These are phyloP conservation scores for Ellobius talpinus DNA, from an alignment of 2,113 vertebrate species.

Conservation along the genomic window DNA sequence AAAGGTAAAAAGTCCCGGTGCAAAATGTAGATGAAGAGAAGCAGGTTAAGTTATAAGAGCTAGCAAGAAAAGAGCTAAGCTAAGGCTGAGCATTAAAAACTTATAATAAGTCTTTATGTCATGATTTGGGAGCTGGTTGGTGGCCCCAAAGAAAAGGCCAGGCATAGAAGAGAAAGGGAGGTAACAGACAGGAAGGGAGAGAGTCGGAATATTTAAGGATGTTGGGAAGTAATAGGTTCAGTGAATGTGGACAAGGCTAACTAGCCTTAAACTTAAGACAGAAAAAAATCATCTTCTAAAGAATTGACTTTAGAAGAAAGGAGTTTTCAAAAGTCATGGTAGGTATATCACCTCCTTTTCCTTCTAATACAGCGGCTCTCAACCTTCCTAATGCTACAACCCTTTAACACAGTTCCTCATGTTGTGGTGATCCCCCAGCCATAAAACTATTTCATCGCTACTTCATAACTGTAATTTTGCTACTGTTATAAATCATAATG, in stretches of 20 bases:
- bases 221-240: neutral
- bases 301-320: constrained; percentile 2
- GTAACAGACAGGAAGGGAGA: too few species aligned
- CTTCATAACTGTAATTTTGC: neutral
- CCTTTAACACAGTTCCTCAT: neutral
- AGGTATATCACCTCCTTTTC: neutral
- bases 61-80: too few species aligned
- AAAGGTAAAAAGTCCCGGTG: too few species aligned
- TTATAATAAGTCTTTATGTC: too few species aligned
- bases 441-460: neutral
- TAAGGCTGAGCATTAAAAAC: too few species aligned
- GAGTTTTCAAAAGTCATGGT: neutral
- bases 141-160: too few species aligned
- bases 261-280: neutral
- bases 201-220: neutral
- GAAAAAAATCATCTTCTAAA: too few species aligned
- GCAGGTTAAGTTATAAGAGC: too few species aligned
- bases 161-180: too few species aligned
- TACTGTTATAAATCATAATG: neutral
- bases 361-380: neutral
- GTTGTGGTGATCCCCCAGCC: neutral
- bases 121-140: too few species aligned
- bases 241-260: neutral
- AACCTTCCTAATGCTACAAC: neutral
- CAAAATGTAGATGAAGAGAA: too few species aligned